Conservation (phyloP, 2,888 invertebrate genomes). For the Clunio marinus region DNA sequence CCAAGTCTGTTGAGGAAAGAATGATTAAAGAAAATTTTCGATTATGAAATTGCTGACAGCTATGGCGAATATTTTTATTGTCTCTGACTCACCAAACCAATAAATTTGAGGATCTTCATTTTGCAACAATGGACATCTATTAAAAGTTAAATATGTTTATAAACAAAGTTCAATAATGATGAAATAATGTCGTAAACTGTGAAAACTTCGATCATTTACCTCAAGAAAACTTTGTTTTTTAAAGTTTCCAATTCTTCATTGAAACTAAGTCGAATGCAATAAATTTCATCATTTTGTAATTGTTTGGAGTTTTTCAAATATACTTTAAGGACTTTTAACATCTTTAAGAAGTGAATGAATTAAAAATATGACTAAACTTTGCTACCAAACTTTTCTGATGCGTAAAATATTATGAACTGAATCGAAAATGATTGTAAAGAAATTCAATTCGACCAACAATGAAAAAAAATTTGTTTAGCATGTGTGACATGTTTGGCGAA, state of each 20-base stretch:
- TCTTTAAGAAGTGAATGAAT: too few species aligned
- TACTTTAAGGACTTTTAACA: constrained; percentile 22
- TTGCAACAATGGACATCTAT: constrained; percentile 14
- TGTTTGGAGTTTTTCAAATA: constrained; percentile 2
- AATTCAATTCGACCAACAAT: too few species aligned
- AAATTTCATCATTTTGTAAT: background rate
- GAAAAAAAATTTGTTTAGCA: too few species aligned
- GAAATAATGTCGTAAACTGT: background rate
- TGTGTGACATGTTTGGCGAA: too few species aligned
- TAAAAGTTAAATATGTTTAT: background rate
- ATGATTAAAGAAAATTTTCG: background rate
- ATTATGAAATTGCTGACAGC: background rate
- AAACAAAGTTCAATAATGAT: background rate
- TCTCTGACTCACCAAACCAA: constrained; percentile 10
- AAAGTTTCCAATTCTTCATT: background rate
- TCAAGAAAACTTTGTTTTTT: constrained; percentile 1
- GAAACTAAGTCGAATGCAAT: constrained; percentile 5
- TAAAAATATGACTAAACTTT: too few species aligned
- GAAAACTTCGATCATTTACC: constrained; percentile 10
- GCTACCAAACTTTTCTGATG: too few species aligned
- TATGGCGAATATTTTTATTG: background rate
- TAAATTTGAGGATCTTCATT: background rate
- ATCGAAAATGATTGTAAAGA: too few species aligned
- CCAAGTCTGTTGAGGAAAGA: constrained; percentile 15
- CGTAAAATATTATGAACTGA: too few species aligned